Evolutionary conservation across 2,888 invertebrate species (phyloP).

Genomic region (Minunthozetes semirufus): DNA sequence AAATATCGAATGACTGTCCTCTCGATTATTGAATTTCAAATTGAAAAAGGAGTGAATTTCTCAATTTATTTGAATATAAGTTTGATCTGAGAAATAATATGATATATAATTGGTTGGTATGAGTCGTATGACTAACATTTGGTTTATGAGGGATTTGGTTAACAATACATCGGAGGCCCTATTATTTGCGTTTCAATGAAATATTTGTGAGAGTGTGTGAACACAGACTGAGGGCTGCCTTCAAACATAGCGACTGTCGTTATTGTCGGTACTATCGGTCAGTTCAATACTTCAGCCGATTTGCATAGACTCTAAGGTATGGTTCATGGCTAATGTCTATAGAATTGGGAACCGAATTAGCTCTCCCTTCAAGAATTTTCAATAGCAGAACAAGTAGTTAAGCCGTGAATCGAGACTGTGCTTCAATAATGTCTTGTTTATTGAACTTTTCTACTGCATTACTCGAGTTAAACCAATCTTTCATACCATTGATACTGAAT

Average conservation of each 20-base stretch:
- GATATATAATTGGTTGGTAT: not conserved
- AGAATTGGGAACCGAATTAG: not conserved
- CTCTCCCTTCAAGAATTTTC: conserved; percentile 15
- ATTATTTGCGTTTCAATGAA: conserved; percentile 4
- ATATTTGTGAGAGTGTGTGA: not conserved
- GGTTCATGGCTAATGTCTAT: conserved; percentile 11
- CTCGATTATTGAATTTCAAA: no score
- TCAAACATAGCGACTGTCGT: conserved; percentile 12
- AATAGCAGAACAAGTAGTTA: conserved; percentile 14
- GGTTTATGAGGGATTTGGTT: conserved; percentile 18
- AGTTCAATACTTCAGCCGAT: conserved; percentile 6
- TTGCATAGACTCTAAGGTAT: conserved; percentile 7
- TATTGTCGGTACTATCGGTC: not conserved
- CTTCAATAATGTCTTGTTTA: conserved; percentile 24
- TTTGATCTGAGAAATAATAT: not conserved
- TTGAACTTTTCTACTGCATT: conserved; percentile 24
- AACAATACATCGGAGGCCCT: conserved; percentile 6
- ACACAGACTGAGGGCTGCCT: not conserved
- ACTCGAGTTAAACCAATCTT: conserved; percentile 22
- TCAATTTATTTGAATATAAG: not conserved
- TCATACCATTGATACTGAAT: not conserved
- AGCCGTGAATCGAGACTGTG: not conserved
- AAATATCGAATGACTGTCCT: no score
- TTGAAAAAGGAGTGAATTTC: not conserved
- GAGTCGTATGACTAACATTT: conserved; percentile 2